Base-by-base conservation (phyloP, 2,113 vertebrate species). In the Gopherus flavomarginatus region DNA sequence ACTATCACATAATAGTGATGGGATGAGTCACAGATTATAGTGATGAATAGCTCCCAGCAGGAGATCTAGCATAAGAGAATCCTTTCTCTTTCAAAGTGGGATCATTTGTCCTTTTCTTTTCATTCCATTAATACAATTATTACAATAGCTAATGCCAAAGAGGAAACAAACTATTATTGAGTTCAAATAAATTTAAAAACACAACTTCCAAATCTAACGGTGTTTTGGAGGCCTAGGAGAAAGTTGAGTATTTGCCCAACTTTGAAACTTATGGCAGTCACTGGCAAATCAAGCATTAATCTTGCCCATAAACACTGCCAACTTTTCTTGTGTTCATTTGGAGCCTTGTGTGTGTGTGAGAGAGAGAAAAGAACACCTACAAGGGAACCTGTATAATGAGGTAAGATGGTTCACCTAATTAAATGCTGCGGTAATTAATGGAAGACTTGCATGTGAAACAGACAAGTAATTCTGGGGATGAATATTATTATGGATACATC, bases 1-100 rank as follows among this genome's bases (percentile, higher is more conserved):
- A 89, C 62, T 87, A 62, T 95, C 69, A 82, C 75, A 65, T 81
- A 94, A 75, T 82, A 89, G 81, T 65, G 44, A 86, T 91, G 79
- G 85, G 53, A 91, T 91, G 88, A 94, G 17, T 90, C 89, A 90
- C 27, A 93, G 87, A 91, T 92, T 91, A 91, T 87, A 72, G 88
- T 86, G 1, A 83, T 83, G 83, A 96, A 79, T 42, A 93, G 7
- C 22, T 87, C 93, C 87, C 59, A 94, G 56, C 56, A 16, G 47
- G 85, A 96, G 21, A 50, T 62, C 26, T 59, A 81, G 24, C 3
- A 44, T 93, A 96, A 94, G 38, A 94, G 54, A 72, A 86, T 96
- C 59, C 94, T 62, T 93, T 49, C 35, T 35, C 72, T 2, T 65
- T 53, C 22, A 31, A 44, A 52, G 8, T 17, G 89, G 75, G 62